Percentiles rank a stretch among this genome's conserved stretches.
These are phyloP conservation scores for Oenanthe melanoleuca DNA, from an alignment of 2,113 vertebrate genomes.

Conservation along the genomic window DNA sequence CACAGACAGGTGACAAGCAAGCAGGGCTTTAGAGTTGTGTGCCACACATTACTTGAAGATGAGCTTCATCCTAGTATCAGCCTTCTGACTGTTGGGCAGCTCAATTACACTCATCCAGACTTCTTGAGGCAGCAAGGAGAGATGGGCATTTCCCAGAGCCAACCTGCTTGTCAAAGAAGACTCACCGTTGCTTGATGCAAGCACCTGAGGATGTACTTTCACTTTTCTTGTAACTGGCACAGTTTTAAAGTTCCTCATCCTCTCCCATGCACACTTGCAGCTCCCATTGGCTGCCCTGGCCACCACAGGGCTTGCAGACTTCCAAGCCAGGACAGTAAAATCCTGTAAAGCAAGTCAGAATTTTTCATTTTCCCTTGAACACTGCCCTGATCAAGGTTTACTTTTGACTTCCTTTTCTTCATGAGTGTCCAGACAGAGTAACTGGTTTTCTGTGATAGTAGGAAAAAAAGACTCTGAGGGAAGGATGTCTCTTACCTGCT, in stretches of 20 bases:
- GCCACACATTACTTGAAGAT: not conserved
- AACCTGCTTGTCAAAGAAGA: not conserved
- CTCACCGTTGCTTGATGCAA: not conserved
- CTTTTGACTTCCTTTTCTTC: not conserved
- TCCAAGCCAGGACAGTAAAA: not conserved
- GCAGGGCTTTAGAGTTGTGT: not conserved
- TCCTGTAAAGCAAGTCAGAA: not conserved
- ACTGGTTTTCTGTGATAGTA: not conserved
- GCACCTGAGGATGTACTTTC: not conserved
- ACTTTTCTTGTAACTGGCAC: not conserved
- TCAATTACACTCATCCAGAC: not conserved
- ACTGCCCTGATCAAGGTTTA: not conserved
- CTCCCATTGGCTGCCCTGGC: not conserved
- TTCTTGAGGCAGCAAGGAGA: not conserved
- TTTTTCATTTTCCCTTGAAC: not conserved
- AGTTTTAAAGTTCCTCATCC: not conserved
- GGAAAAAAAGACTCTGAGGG: not conserved
- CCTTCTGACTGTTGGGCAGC: not conserved
- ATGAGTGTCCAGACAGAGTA: not conserved
- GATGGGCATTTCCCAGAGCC: not conserved
- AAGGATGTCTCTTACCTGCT: not conserved
- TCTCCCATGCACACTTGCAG: not conserved
- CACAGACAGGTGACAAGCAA: not conserved
- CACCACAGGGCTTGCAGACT: not conserved
- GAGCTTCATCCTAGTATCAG: not conserved